Evolutionary conservation across 2,888 invertebrate species (phyloP), one percentile per base, ranked within the genome.

Genomic region (Pyralis farinalis): DNA sequence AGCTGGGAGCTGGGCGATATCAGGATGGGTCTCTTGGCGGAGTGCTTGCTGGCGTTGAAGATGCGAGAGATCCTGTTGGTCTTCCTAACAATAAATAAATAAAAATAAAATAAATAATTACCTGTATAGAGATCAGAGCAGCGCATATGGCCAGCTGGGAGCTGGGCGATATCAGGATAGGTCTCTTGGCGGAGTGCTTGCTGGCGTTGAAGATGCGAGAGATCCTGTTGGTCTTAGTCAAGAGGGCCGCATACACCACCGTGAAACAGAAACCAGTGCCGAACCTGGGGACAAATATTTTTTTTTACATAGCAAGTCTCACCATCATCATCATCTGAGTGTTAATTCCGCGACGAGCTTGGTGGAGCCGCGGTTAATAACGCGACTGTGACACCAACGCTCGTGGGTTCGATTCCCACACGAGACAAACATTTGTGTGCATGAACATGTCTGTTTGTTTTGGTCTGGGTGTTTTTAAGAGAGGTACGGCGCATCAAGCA

Each of bases 221-320:
- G 50, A 99, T 99, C 38, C 99, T 91, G 86, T 98, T 99, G 7
- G 99, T 99, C 91, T 99, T 99, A 35, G 99, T 99, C 39, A 99
- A 91, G 20, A 99, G 90, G 0, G 99, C 97, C 0, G 98, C 98
- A 86, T 99, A 99, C 29, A 99, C 97, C 34, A 99, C 95, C 0
- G 98, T 97, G 88, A 99, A 99, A 69, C 98, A 97, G 75, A 98
- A 95, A 2, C 97, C 98, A 0, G 97, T 95, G n/a, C 94, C 93
- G 59, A 96, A 96, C 70, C 96, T 96, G 63, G 0, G 20, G 99
- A n/a, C n/a, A n/a, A n/a, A n/a, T n/a, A n/a, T n/a, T n/a, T n/a
- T n/a, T n/a, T n/a, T n/a, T n/a, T n/a, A n/a, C n/a, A n/a, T n/a
- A n/a, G n/a, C n/a, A n/a, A n/a, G n/a, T n/a, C n/a, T n/a, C n/a